Percentiles rank a stretch among this genome's conserved stretches.
These are phyloP conservation scores for Huso huso DNA, from an alignment of 2,797 vertebrate species.

Conservation along the genomic window DNA sequence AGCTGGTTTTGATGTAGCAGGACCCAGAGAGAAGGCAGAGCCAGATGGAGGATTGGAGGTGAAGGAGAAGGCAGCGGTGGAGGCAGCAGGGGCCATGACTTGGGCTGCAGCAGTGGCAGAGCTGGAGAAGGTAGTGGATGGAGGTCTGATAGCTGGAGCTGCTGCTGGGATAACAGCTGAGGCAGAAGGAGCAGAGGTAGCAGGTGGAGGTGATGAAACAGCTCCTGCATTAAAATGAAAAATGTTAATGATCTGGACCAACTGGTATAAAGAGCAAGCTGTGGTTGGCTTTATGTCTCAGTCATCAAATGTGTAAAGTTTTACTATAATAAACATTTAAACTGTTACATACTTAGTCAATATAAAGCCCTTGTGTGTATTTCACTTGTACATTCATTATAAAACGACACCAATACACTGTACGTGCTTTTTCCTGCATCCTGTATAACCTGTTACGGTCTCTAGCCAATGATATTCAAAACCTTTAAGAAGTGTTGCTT, in stretches of 20 bases:
- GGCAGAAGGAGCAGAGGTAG: constrained; percentile 18
- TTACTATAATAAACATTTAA: no score
- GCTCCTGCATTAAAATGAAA: background rate
- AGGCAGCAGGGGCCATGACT: constrained; percentile 32
- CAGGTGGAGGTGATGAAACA: constrained; percentile 26
- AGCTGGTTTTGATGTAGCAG: constrained; percentile 18
- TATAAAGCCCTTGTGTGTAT: no score
- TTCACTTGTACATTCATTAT: no score
- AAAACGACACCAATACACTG: no score
- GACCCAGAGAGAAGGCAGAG: constrained; percentile 27
- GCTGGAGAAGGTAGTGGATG: constrained; percentile 38
- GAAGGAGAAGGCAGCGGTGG: constrained; percentile 25
- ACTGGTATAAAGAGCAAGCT: no score
- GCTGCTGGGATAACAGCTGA: constrained; percentile 20
- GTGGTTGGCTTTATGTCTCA: no score
- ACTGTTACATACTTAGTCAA: no score
- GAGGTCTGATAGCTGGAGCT: background rate
- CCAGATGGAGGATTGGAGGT: constrained; percentile 23
- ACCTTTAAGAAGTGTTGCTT: no score
- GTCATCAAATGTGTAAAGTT: no score
- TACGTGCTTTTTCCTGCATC: background rate
- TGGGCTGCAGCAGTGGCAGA: constrained; percentile 45
- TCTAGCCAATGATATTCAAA: no score
- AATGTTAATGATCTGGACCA: no score
- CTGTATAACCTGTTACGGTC: no score